Conservation (phyloP, 2,888 invertebrate genomes). For the Meliscaeva auricollis region DNA sequence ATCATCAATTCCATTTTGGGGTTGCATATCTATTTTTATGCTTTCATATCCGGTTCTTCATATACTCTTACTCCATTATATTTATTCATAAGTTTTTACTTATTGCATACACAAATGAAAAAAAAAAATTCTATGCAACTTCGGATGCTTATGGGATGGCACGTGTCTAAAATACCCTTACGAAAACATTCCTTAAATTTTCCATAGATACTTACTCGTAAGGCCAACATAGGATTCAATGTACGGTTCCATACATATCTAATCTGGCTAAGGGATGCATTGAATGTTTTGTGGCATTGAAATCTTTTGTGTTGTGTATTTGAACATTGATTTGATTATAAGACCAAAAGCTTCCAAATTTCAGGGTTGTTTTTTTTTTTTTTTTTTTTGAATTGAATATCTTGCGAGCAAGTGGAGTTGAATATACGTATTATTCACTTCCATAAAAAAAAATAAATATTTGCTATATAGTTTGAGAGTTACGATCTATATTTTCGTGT, state of each 20-base stretch:
- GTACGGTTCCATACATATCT: no score
- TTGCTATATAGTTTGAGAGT: no score
- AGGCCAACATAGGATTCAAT: no score
- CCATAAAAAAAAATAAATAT: no score
- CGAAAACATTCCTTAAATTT: no score
- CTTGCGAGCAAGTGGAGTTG: no score
- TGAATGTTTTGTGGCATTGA: constrained; percentile 8
- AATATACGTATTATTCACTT: no score
- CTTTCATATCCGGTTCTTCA: not conserved
- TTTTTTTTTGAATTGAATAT: no score
- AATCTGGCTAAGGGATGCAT: not conserved
- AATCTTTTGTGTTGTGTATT: constrained; percentile 10
- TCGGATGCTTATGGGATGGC: constrained; percentile 47
- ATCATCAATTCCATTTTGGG: not conserved
- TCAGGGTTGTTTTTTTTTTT: no score
- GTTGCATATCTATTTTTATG: constrained; percentile 19
- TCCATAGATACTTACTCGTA: no score
- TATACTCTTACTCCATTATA: not conserved
- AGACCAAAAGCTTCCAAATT: no score
- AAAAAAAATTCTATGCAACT: constrained; percentile 36
- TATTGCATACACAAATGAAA: not conserved
- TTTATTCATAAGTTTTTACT: not conserved
- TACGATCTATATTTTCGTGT: no score
- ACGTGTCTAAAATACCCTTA: constrained; percentile 61
- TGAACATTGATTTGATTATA: constrained; percentile 28